A percentile compares a stretch with the other conserved stretches of the same genome.
Evolutionary conservation across 2,113 vertebrate species (phyloP).

Genomic region (Corythaixoides concolor): DNA sequence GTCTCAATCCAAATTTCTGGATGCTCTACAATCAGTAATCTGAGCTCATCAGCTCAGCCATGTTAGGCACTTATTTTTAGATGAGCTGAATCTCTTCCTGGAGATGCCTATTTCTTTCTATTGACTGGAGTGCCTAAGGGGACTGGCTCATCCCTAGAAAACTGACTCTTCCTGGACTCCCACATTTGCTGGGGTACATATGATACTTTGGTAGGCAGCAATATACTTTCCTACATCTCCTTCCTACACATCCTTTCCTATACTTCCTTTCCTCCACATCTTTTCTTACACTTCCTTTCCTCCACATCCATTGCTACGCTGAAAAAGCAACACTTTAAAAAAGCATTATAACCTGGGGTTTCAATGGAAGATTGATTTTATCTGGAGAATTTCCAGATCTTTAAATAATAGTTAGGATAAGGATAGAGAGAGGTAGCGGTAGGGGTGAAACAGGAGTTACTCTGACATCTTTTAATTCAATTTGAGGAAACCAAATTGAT

Average conservation of each 20-base stretch:
- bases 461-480: background rate
- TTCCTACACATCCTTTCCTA: background rate
- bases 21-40: background rate
- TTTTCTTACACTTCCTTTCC: background rate
- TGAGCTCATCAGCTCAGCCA: background rate
- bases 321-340: background rate
- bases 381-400: background rate
- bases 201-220: background rate
- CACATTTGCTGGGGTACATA: background rate
- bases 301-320: background rate
- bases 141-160: background rate
- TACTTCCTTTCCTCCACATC: background rate
- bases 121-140: background rate
- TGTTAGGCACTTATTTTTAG: background rate
- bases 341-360: background rate
- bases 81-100: background rate
- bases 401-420: background rate
- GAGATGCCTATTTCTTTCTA: background rate
- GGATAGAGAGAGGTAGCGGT: background rate
- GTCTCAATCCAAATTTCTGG: background rate
- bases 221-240: background rate
- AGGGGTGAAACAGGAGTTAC: background rate
- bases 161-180: background rate
- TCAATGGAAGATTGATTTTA: background rate
- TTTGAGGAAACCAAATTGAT: background rate